Evolutionary conservation across 2,888 invertebrate genomes (phyloP).

Genomic region (Helicoverpa assulta): DNA sequence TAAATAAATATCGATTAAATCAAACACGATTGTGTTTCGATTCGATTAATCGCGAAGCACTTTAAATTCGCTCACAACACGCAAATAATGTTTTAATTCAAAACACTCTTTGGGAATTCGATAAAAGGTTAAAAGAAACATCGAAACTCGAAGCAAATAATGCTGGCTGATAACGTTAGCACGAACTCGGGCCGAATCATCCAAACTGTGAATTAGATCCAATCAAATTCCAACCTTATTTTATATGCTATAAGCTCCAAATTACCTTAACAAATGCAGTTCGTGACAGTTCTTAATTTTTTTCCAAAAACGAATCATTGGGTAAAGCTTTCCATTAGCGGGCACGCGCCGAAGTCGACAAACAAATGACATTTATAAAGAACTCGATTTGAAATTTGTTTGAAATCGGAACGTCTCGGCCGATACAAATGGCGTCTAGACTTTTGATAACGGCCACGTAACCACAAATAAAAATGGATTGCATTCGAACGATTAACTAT

Average conservation of each 20-base stretch:
- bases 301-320: slow-evolving; percentile 79
- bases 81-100: slow-evolving; percentile 86
- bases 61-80: slow-evolving; percentile 81
- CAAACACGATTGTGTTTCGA: slow-evolving; percentile 62
- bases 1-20: slow-evolving; percentile 62
- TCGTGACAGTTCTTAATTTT: slow-evolving; percentile 79
- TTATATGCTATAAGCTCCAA: slow-evolving; percentile 27
- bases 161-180: slow-evolving; percentile 82
- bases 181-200: slow-evolving; percentile 68
- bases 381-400: slow-evolving; percentile 85
- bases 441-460: slow-evolving; percentile 75
- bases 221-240: slow-evolving; percentile 64
- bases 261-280: slow-evolving; percentile 47
- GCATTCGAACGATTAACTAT: slow-evolving; percentile 35
- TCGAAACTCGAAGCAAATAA: slow-evolving; percentile 84
- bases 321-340: slow-evolving; percentile 87
- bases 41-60: slow-evolving; percentile 80
- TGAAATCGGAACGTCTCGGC: slow-evolving; percentile 83
- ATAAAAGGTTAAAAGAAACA: slow-evolving; percentile 84
- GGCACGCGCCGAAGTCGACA: slow-evolving; percentile 87
- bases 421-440: slow-evolving; percentile 87
- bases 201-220: slow-evolving; percentile 51
- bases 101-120: slow-evolving; percentile 81
- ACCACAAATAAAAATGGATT: slow-evolving; percentile 55
- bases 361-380: slow-evolving; percentile 87